These are phyloP conservation scores for Philereme vetulata DNA, from an alignment of 2,888 invertebrate genomes.

Conservation along the genomic window DNA sequence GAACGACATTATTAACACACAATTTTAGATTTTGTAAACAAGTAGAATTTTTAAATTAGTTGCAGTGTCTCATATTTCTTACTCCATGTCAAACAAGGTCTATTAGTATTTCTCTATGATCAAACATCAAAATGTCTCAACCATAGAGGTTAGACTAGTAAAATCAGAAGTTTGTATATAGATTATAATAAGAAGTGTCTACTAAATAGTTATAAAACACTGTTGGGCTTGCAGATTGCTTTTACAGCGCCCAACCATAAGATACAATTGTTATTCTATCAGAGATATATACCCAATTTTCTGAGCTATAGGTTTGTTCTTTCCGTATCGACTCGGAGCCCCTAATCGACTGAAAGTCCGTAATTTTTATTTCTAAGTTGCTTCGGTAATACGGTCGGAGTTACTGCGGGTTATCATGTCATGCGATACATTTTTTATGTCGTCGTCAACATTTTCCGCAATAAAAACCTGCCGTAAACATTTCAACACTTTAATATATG, in stretches of 20 bases:
- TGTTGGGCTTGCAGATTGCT: too few relatives aligned
- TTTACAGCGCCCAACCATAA: too few relatives aligned
- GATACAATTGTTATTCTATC: too few relatives aligned
- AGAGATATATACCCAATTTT: neutral
- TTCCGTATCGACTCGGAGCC: slow-evolving; percentile 35
- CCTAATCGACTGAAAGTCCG: slow-evolving; percentile 52
- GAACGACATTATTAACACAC: slow-evolving; percentile 65
- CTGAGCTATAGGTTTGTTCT: neutral
- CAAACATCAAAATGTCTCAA: too few relatives aligned
- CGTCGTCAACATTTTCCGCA: slow-evolving; percentile 56
- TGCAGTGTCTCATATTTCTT: too few relatives aligned
- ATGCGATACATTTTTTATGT: slow-evolving; percentile 49
- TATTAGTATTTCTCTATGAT: too few relatives aligned
- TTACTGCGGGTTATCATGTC: slow-evolving; percentile 76
- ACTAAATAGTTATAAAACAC: too few relatives aligned
- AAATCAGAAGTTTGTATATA: too few relatives aligned
- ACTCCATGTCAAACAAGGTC: too few relatives aligned
- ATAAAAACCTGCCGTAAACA: slow-evolving; percentile 33
- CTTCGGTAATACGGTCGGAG: slow-evolving; percentile 65
- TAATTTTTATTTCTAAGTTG: slow-evolving; percentile 57
- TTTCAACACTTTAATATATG: slow-evolving; percentile 35
- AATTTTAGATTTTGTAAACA: slow-evolving; percentile 18
- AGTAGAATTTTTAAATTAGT: slow-evolving; percentile 5
- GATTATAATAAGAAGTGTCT: too few relatives aligned
- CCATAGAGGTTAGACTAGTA: too few relatives aligned